Evolutionary conservation across 2,888 invertebrate species (phyloP), one percentile per base, ranked within the genome.

Genomic region (Drosophila setosimentum): DNA sequence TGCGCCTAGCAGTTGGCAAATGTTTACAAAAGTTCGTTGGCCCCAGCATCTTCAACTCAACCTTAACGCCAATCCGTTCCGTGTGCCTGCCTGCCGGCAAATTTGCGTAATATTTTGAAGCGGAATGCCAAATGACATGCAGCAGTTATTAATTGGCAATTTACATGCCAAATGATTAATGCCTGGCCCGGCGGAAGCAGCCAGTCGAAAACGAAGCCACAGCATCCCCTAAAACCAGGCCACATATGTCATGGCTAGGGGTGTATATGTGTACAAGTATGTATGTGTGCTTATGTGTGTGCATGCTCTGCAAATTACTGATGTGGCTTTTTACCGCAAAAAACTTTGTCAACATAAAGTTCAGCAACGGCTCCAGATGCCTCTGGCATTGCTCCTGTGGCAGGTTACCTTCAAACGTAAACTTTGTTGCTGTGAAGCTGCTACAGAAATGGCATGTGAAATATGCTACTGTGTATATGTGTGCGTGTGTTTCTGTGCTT

Each of bases 121-220:
- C 76, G 72, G 70, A 79, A 78, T 68, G 84, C 80, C 84, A 83
- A 87, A 87, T 87, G 89, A 89, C 89, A 87, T 83, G 83, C 82
- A 89, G 88, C 89, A 89, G 90, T 89, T 87, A 89, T 90, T 89
- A 89, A 90, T 89, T 89, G 89, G 87, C 90, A 89, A 90, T 89
- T 90, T 89, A 87, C 88, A 89, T 89, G 87, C 80, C 82, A 78
- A 84, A 89, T 89, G 90, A 89, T 89, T 90, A 90, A 89, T 90
- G 83, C 78, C 78, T 63, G 65, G 75, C 72, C 76, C 73, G 73
- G 72, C 80, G 88, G 86, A 88, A 76, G 78, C 86, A 83, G 55
- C 73, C 83, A 76, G 75, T 66, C 82, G 73, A 76, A 83, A 88
- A 75, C 71, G 83, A 82, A 88, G 80, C 85, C 85, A 70, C 83